Percentiles rank a stretch among this genome's conserved stretches.
phyloP scores from a whole-genome alignment of 2,113 vertebrate genomes.

The Anarhynchus alexandrinus region DNA sequence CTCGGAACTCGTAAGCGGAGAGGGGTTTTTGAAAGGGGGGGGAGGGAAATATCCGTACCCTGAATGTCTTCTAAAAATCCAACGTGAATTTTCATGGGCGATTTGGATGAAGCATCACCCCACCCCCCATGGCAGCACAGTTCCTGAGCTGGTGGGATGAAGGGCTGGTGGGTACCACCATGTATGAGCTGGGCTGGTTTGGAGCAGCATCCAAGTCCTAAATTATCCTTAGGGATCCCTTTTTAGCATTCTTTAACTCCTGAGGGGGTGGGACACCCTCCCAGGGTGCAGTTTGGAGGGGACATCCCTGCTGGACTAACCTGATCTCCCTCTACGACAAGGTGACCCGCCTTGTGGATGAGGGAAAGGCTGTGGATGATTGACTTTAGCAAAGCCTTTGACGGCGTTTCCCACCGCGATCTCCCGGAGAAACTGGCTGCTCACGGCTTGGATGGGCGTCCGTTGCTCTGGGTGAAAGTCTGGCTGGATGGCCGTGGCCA shows the following conservation, averaged over 20 bases:
- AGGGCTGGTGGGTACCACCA: background rate
- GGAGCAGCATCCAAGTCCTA: background rate
- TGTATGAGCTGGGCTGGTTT: background rate
- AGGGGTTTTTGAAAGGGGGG: background rate
- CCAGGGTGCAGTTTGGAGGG: background rate
- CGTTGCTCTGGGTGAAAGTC: background rate
- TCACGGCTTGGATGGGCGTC: background rate
- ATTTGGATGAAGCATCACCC: rapidly evolving
- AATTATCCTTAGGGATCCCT: background rate
- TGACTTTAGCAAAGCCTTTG: background rate
- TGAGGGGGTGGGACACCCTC: too few relatives aligned
- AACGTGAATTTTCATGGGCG: rapidly evolving
- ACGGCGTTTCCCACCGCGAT: background rate
- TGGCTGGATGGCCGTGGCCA: background rate
- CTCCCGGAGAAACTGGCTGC: background rate
- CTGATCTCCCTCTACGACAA: background rate
- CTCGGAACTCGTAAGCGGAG: background rate
- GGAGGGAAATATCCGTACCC: background rate
- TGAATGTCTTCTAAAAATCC: background rate
- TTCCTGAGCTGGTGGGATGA: rapidly evolving
- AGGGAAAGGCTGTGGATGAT: background rate
- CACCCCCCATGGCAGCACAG: rapidly evolving
- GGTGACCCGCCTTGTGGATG: background rate
- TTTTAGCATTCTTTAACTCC: background rate
- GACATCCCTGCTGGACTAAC: background rate